Evolutionary conservation across 2,113 vertebrate genomes (phyloP).

Genomic region (Rhegmatorhina hoffmannsi): DNA sequence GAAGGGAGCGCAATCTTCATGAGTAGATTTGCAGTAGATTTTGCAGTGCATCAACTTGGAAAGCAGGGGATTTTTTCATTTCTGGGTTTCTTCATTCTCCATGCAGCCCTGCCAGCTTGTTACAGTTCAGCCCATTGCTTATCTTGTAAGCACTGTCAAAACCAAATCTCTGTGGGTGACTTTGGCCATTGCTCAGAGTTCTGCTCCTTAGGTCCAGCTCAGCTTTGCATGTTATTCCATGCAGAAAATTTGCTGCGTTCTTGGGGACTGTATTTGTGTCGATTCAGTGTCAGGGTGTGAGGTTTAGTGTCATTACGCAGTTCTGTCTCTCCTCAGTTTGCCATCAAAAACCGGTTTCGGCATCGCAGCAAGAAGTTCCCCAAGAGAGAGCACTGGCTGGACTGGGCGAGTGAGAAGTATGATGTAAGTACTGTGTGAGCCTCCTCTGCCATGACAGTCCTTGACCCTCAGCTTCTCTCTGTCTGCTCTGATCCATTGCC

Average conservation of each 20-base stretch:
- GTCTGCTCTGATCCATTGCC: background rate
- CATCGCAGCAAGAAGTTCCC: slow-evolving; percentile 83
- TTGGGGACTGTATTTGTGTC: background rate
- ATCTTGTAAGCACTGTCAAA: background rate
- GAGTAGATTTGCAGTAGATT: background rate
- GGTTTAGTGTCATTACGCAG: background rate
- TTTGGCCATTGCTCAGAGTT: background rate
- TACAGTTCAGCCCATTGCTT: background rate
- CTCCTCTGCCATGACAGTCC: background rate
- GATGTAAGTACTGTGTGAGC: slow-evolving; percentile 72
- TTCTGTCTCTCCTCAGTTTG: slow-evolving; percentile 81
- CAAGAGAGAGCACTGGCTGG: slow-evolving; percentile 92
- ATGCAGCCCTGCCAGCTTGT: background rate
- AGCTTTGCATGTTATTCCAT: background rate
- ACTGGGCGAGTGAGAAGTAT: slow-evolving; percentile 94
- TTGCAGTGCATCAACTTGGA: background rate
- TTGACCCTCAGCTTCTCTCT: background rate
- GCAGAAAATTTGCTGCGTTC: background rate
- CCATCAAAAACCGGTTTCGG: slow-evolving; percentile 85
- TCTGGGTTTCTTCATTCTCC: background rate
- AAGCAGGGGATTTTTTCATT: background rate
- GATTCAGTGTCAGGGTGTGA: background rate
- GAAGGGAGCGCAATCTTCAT: background rate
- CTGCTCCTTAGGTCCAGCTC: background rate
- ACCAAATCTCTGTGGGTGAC: background rate